Percentiles rank a stretch among this genome's conserved stretches.
phyloP scores from a whole-genome alignment of 2,888 invertebrate genomes.

The Leucophora obtusa region DNA sequence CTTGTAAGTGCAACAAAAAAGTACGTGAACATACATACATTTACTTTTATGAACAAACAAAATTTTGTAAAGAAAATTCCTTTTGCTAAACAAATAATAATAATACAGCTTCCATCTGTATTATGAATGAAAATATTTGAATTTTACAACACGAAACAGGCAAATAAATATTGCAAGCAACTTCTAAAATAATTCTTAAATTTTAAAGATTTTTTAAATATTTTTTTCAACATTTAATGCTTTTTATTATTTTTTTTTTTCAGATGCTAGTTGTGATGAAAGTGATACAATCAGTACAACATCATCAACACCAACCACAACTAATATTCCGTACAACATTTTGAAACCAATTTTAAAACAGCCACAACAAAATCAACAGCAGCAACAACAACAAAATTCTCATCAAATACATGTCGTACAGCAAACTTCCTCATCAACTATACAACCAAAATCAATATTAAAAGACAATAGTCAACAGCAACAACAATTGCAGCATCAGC shows the following conservation, averaged over 20 bases:
- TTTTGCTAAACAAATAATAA: background rate
- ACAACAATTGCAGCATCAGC: slow-evolving; percentile 63
- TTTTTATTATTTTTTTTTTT: background rate
- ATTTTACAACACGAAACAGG: background rate
- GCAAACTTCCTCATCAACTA: slow-evolving; percentile 59
- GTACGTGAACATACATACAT: background rate
- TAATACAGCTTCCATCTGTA: background rate
- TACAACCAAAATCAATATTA: slow-evolving; percentile 62
- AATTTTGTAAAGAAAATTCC: background rate
- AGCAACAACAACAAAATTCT: slow-evolving; percentile 62
- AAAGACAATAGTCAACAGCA: slow-evolving; percentile 63
- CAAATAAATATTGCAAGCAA: background rate
- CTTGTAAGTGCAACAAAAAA: slow-evolving; percentile 26
- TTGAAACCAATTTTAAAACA: slow-evolving; percentile 73
- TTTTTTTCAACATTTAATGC: background rate
- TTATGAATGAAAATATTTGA: background rate
- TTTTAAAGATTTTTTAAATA: background rate
- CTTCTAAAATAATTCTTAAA: too few relatives aligned
- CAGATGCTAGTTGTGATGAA: slow-evolving; percentile 75
- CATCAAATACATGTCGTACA: slow-evolving; percentile 64
- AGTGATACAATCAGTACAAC: slow-evolving; percentile 73
- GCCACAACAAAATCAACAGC: slow-evolving; percentile 66
- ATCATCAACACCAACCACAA: slow-evolving; percentile 72
- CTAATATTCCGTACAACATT: slow-evolving; percentile 67
- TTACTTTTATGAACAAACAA: slow-evolving; percentile 24